Evolutionary conservation across 2,113 vertebrate species (phyloP).

Genomic region (Microtus oregoni): DNA sequence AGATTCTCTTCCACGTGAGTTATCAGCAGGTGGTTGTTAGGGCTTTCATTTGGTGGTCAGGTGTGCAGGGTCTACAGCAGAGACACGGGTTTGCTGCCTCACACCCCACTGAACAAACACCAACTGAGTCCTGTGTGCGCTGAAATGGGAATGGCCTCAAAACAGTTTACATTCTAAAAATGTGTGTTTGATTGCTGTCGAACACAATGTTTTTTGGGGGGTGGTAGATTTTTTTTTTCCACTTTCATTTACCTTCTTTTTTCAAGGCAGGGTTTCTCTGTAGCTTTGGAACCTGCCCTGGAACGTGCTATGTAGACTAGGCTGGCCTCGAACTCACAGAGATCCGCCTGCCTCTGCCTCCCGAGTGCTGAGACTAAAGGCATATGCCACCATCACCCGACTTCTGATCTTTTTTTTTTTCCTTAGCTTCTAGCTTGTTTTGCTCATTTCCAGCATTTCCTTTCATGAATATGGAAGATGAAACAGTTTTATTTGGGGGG

Average conservation of each 20-base stretch:
- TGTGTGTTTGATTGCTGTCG: neutral
- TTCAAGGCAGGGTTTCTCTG: no score
- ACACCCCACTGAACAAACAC: neutral
- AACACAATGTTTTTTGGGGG: neutral
- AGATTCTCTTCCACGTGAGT: neutral
- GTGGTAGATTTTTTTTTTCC: neutral
- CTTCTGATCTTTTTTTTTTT: conserved; percentile 36
- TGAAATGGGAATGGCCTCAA: neutral
- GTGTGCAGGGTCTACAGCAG: neutral
- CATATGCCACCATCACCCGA: no score
- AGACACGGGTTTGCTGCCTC: rapidly evolving
- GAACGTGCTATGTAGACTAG: no score
- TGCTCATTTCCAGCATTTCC: neutral
- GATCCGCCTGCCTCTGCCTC: no score
- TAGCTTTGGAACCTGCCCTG: no score
- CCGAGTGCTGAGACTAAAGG: no score
- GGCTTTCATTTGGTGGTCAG: neutral
- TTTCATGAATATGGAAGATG: conserved; percentile 47
- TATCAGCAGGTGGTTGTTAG: neutral
- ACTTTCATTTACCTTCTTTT: neutral
- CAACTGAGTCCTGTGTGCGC: neutral
- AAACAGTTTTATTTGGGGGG: conserved; percentile 44
- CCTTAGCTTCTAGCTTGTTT: neutral
- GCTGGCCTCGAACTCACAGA: no score
- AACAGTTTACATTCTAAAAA: neutral